Conservation (phyloP, 1,140 invertebrate species). For the Caenorhabditis latens region DNA sequence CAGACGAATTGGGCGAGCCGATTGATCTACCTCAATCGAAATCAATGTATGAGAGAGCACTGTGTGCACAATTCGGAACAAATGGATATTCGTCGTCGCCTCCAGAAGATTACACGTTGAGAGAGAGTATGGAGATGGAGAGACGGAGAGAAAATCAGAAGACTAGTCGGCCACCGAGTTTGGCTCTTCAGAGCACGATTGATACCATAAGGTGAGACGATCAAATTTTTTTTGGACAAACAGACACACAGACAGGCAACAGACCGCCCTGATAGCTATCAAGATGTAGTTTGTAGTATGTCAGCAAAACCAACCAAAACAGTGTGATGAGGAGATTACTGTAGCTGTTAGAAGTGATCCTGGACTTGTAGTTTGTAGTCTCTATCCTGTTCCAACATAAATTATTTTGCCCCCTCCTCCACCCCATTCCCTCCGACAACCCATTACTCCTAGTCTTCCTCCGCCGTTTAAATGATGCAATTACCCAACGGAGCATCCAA, state of each 20-base stretch:
- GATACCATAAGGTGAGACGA: background rate
- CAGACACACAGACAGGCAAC: background rate
- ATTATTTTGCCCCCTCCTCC: too few relatives aligned
- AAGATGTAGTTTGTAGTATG: too few relatives aligned
- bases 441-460: too few relatives aligned
- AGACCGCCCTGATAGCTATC: too few relatives aligned
- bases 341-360: too few relatives aligned
- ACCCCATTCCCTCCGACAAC: too few relatives aligned
- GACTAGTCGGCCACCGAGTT: background rate
- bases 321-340: too few relatives aligned
- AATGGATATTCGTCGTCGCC: constrained; percentile 12
- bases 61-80: constrained; percentile 9
- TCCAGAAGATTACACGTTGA: constrained; percentile 23
- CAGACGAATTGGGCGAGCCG: constrained; percentile 18
- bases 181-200: constrained; percentile 27
- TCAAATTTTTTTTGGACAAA: background rate
- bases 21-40: constrained; percentile 11
- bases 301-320: too few relatives aligned
- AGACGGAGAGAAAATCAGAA: background rate
- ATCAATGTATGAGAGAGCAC: constrained; percentile 42
- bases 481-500: too few relatives aligned
- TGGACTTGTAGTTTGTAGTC: too few relatives aligned
- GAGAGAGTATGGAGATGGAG: constrained; percentile 7
- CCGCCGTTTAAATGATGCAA: too few relatives aligned
- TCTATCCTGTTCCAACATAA: too few relatives aligned